A percentile compares a stretch with the other conserved stretches of the same genome.
Conservation (phyloP, 2,888 invertebrate genomes). For the Diarsia dahlii region DNA sequence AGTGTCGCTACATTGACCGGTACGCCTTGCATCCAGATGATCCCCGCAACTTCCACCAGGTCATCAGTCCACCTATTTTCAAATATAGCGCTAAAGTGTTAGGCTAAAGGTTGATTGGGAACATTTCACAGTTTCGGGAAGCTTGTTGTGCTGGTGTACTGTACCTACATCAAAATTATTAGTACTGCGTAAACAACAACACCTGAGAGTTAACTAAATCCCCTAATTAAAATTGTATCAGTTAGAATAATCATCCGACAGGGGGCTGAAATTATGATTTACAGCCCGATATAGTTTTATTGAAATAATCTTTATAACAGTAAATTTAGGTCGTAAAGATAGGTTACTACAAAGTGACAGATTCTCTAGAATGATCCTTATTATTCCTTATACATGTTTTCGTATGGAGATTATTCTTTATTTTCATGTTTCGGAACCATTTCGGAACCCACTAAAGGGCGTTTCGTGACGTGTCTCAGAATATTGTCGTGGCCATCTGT, state of each 20-base stretch:
- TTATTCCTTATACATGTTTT: too few species aligned
- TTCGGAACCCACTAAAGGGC: too few species aligned
- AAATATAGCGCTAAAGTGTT: too few species aligned
- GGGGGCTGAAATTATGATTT: slow-evolving; percentile 10
- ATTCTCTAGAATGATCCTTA: slow-evolving; percentile 41
- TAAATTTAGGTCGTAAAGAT: slow-evolving; percentile 40
- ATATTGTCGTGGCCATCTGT: slow-evolving; percentile 11
- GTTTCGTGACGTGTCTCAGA: background rate
- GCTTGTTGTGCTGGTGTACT: too few species aligned
- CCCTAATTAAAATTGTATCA: background rate
- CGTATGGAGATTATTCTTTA: background rate
- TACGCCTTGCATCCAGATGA: too few species aligned
- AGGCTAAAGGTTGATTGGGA: too few species aligned
- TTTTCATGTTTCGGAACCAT: slow-evolving; percentile 2
- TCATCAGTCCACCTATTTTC: too few species aligned
- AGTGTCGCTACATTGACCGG: too few species aligned
- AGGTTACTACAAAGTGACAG: background rate
- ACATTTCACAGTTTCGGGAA: too few species aligned
- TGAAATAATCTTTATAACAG: slow-evolving; percentile 25
- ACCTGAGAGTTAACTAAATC: slow-evolving; percentile 7
- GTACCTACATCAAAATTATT: background rate
- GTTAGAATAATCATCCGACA: slow-evolving; percentile 7
- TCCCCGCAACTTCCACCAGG: too few species aligned
- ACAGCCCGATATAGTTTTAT: slow-evolving; percentile 31
- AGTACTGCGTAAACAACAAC: background rate